Evolutionary conservation across 2,888 invertebrate species (phyloP), one percentile per base, ranked within the genome.

Genomic region (Caenorhabditis angaria): DNA sequence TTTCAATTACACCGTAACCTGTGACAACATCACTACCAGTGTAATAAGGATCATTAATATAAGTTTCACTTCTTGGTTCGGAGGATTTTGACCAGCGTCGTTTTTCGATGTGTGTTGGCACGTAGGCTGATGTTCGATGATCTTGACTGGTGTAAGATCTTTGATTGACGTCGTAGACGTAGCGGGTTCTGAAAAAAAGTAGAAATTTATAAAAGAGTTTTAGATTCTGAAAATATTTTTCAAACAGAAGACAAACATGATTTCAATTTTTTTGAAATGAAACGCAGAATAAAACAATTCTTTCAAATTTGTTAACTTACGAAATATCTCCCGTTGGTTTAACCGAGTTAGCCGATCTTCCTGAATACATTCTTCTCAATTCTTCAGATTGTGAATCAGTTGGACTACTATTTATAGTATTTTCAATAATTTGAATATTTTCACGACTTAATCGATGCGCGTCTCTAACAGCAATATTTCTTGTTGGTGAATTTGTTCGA

Each of bases 371-470:
- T 65, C 73, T 68, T 47, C 56, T 56, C 51, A 73, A 55, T 54
- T 73, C 73, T 47, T 73, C 73, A 0, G 61, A 61, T 29, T 72
- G 64, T 22, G 73, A 73, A 32, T 73, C 73, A 28, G 59, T 48
- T 18, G 73, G 68, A 56, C 68, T 68, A 53, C 73, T 73, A 22
- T 68, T 61, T 18, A 41, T 41, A 41, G 72, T 59, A 41, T 69
- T 54, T 20, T 62, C 69, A 47, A 70, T 63, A 4, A 74, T 50
- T 56, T 63, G 32, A 29, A 74, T 27, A 61, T 74, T 63, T 41
- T 74, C 74, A 1, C 74, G 59, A 53, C 69, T 70, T 57, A 74
- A 65, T 20, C 74, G 62, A 63, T 69, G 65, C 25, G 74, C 74
- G 62, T 74, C 74, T 20, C 73, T 56, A 2, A 73, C 73, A 20